Base-by-base conservation (phyloP, 23 tunicate genomes). In the Phallusia fumigata region DNA sequence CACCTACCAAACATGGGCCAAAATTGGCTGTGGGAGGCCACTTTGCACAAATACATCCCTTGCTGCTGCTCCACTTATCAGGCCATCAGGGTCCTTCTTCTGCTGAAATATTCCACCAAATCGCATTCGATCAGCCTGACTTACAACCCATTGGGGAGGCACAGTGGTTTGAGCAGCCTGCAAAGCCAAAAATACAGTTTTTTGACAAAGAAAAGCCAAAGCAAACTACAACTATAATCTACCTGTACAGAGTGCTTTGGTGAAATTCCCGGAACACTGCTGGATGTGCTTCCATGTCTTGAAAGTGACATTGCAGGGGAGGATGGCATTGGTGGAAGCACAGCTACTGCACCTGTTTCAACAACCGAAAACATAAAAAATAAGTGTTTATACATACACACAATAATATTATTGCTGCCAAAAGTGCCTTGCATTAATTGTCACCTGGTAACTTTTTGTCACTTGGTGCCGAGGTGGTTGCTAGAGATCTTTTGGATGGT, bases 1-100 rank as follows among this genome's bases (percentile, higher is more conserved):
- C n/a, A n/a, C 88, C 74, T 76, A 90, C 99, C 99, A 97, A 30
- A 97, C 95, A 78, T 97, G 92, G 30, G 99, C 99, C 53, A 97
- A 85, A 44, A 89, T 80, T 16, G 79, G 77, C 34, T 97, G 96
- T 3, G 97, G 83, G 22, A 97, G 76, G 11, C 87, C 87, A 73
- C 97, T 92, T 86, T 92, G 99, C 0, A 97, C 83, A 75, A 97
- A 97, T 28, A 97, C 89, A 64, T 83, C 92, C 58, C 89, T 80
- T 22, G 99, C 99, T n/a, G 84, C 80, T 21, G 83, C 76, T 18
- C 97, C 99, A 64, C 79, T 81, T 19, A 97, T 92, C 28, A 44
- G 82, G 19, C 88, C 88, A 58, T 87, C 90, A 0, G 91, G 75
- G 0, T 75, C 86, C 16, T 83, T 87, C 36, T 89, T 91, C 77